Evolutionary conservation across 2,888 invertebrate species (phyloP).

Genomic region (Adelphocoris suturalis): DNA sequence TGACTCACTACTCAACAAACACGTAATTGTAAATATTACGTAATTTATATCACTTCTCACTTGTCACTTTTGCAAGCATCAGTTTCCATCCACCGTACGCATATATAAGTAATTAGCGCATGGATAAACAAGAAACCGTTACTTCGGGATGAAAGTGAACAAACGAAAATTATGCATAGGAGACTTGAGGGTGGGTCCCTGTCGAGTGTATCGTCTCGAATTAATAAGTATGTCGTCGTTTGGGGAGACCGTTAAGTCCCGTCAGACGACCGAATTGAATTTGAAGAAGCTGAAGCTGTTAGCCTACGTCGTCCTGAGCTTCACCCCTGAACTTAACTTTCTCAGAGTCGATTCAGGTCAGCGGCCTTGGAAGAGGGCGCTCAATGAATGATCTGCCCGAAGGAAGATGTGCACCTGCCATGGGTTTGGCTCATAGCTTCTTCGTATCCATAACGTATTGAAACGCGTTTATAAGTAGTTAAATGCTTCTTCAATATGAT

Average conservation of each 20-base stretch:
- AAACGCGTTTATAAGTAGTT: too few species aligned
- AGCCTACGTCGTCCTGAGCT: neutral
- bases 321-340: conserved; percentile 40
- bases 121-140: neutral
- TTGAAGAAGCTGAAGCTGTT: conserved; percentile 8
- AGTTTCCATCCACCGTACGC: too few species aligned
- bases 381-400: neutral
- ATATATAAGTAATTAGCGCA: neutral
- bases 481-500: too few species aligned
- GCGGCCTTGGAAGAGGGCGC: neutral
- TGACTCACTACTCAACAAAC: too few species aligned
- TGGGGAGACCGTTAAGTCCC: neutral
- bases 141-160: neutral
- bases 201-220: neutral
- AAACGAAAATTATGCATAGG: neutral
- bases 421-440: too few species aligned
- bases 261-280: conserved; percentile 11
- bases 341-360: conserved; percentile 11
- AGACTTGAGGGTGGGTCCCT: neutral
- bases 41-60: too few species aligned
- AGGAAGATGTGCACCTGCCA: too few species aligned
- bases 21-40: too few species aligned
- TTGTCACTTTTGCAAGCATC: too few species aligned
- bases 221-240: conserved; percentile 18
- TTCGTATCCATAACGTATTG: too few species aligned